Percentiles rank a stretch among this genome's conserved stretches.
Evolutionary conservation across 2,113 vertebrate species (phyloP).

Genomic region (Phaetusa simplex): DNA sequence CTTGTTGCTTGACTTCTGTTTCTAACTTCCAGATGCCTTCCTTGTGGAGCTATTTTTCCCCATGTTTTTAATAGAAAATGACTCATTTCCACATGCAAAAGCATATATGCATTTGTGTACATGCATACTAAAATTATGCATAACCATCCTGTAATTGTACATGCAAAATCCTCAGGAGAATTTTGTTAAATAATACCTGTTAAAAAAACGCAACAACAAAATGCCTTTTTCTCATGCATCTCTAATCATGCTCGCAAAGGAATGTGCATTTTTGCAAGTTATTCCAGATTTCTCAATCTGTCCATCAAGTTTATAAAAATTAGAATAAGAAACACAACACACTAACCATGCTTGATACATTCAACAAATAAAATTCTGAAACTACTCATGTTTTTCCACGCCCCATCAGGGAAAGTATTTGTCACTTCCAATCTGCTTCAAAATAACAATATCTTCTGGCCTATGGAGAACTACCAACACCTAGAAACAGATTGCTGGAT

Average conservation of each 20-base stretch:
- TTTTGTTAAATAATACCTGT: too few species aligned
- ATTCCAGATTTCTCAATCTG: neutral
- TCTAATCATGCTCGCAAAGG: neutral
- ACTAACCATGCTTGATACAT: neutral
- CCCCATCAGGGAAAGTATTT: neutral
- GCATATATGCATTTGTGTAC: neutral
- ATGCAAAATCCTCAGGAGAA: neutral
- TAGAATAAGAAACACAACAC: neutral
- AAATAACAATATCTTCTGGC: neutral
- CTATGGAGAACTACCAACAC: neutral
- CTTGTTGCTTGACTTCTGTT: neutral
- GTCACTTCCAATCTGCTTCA: neutral
- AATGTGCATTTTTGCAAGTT: neutral
- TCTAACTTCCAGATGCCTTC: neutral
- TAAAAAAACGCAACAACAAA: neutral
- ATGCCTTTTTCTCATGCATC: neutral
- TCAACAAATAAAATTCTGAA: neutral
- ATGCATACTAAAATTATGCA: neutral
- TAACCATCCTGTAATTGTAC: neutral
- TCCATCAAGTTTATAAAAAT: neutral
- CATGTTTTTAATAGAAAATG: neutral
- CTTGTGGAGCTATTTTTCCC: neutral
- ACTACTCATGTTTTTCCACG: neutral
- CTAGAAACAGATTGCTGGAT: neutral
- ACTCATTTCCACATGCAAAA: neutral